phyloP scores from a whole-genome alignment of 2,888 invertebrate genomes.

The Heteromyza rotundicornis region DNA sequence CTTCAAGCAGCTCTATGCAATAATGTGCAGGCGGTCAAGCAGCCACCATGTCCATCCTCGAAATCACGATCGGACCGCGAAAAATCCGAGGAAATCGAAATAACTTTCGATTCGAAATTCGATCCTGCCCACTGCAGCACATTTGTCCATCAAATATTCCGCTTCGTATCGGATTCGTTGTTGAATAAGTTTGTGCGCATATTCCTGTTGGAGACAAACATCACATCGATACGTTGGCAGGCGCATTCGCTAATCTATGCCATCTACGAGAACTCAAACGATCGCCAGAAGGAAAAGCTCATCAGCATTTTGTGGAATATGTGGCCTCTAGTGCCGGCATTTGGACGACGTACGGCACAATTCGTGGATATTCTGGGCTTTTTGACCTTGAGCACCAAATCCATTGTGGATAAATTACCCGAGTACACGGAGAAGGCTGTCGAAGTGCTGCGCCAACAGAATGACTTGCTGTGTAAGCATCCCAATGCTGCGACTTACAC shows the following conservation, averaged over 20 bases:
- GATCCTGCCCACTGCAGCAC: slow-evolving; percentile 73
- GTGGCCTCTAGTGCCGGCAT: slow-evolving; percentile 88
- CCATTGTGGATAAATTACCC: slow-evolving; percentile 70
- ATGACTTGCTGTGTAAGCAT: slow-evolving; percentile 85
- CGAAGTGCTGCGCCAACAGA: slow-evolving; percentile 84
- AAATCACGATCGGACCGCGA: slow-evolving; percentile 69
- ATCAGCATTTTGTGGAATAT: slow-evolving; percentile 87
- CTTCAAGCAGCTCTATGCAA: slow-evolving; percentile 87
- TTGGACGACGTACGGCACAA: slow-evolving; percentile 93
- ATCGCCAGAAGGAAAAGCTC: slow-evolving; percentile 77
- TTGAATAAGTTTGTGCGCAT: slow-evolving; percentile 78
- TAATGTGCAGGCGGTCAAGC: slow-evolving; percentile 54
- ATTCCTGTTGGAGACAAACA: slow-evolving; percentile 92
- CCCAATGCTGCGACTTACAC: slow-evolving; percentile 94
- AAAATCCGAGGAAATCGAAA: slow-evolving; percentile 72
- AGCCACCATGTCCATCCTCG: slow-evolving; percentile 36
- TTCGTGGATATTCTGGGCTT: slow-evolving; percentile 96
- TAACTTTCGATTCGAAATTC: slow-evolving; percentile 67
- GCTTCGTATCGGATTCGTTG: slow-evolving; percentile 65
- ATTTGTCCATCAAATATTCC: slow-evolving; percentile 74
- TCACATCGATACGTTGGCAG: slow-evolving; percentile 93
- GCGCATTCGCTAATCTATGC: slow-evolving; percentile 86
- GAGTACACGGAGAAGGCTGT: slow-evolving; percentile 88
- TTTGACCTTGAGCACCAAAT: slow-evolving; percentile 85
- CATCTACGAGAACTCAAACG: slow-evolving; percentile 83